A percentile compares a stretch with the other conserved stretches of the same genome.
Evolutionary conservation across 1,140 invertebrate genomes (phyloP).

Genomic region (Drosophila prosaltans): DNA sequence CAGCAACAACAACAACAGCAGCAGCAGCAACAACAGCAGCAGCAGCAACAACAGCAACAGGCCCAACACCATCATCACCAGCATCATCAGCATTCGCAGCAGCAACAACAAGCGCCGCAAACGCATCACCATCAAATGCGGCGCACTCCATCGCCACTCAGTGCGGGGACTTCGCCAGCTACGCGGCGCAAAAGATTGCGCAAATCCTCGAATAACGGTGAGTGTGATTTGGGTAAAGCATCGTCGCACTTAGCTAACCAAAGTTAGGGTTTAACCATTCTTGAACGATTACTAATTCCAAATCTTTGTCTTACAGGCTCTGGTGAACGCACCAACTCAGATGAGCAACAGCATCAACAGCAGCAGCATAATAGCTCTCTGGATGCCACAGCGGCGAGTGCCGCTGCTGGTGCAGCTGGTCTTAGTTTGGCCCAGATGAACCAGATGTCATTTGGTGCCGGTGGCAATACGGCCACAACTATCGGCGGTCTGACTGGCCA

Average conservation of each 20-base stretch:
- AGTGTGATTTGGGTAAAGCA: constrained; percentile 73
- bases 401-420: constrained; percentile 58
- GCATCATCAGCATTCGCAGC: constrained; percentile 70
- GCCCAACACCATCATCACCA: constrained; percentile 71
- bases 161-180: constrained; percentile 78
- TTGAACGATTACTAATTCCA: neutral
- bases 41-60: constrained; percentile 70
- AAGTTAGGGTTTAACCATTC: neutral
- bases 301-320: constrained; percentile 83
- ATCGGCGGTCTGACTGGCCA: constrained; percentile 64
- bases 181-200: constrained; percentile 86
- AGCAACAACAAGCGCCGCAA: constrained; percentile 64
- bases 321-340: constrained; percentile 83
- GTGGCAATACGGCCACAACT: constrained; percentile 44
- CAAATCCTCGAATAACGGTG: constrained; percentile 86
- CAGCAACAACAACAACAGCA: constrained; percentile 67
- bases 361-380: constrained; percentile 79
- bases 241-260: constrained; percentile 40
- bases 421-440: constrained; percentile 79
- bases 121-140: constrained; percentile 78
- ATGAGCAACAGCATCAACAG: constrained; percentile 71
- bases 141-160: constrained; percentile 77
- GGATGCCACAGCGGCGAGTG: constrained; percentile 57
- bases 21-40: constrained; percentile 65
- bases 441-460: constrained; percentile 77